Percentiles rank a stretch among this genome's conserved stretches.
Evolutionary conservation across 2,113 vertebrate species (phyloP).

Genomic region (Spizaetus ornatus): DNA sequence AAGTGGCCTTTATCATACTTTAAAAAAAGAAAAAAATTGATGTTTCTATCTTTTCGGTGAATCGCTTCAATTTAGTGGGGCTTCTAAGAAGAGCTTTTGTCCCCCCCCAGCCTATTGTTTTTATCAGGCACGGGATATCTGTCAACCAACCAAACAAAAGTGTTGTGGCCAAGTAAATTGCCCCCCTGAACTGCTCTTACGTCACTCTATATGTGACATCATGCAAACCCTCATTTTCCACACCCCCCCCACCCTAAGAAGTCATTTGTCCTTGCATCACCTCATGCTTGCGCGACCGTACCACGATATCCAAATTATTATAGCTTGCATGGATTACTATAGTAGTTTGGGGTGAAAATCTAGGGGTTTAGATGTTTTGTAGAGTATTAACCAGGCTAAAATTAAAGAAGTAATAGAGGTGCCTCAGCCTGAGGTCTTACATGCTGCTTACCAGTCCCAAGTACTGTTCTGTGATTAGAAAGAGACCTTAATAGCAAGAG

Average conservation of each 20-base stretch:
- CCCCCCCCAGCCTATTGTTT: not conserved
- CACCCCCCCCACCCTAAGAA: not conserved
- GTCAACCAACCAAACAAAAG: not conserved
- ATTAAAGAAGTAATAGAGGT: not conserved
- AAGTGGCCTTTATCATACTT: not conserved
- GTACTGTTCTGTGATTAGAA: not conserved
- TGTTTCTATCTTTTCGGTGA: not conserved
- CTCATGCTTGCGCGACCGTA: not conserved
- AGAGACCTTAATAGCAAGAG: not conserved
- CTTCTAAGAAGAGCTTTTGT: not conserved
- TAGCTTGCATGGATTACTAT: not conserved
- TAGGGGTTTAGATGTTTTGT: not conserved
- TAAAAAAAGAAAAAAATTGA: not conserved
- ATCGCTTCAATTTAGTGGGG: not conserved
- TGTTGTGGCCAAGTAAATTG: not conserved
- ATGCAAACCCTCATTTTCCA: not conserved
- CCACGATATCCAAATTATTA: not conserved
- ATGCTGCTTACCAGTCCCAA: not conserved
- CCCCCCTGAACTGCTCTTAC: not conserved
- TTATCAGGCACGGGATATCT: not conserved
- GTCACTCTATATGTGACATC: not conserved
- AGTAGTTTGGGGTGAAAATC: not conserved
- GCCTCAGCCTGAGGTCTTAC: not conserved
- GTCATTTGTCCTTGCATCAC: not conserved
- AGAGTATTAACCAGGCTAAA: not conserved